These are phyloP conservation scores for Willisornis vidua DNA, from an alignment of 2,113 vertebrate genomes.

Conservation along the genomic window DNA sequence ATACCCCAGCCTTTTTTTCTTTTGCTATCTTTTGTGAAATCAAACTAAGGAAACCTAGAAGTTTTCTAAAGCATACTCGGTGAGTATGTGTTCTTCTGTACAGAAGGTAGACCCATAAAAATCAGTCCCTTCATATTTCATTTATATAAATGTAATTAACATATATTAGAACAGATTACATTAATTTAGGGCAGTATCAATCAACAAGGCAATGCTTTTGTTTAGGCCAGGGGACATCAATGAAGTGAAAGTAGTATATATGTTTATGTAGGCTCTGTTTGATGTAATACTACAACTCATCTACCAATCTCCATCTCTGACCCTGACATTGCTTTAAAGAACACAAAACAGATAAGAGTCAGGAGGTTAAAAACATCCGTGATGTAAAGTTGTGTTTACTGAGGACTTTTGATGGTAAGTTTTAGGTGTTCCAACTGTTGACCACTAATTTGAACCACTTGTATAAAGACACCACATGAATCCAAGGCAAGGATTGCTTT, in stretches of 20 bases:
- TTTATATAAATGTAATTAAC: background rate
- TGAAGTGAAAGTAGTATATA: background rate
- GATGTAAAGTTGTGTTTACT: conserved; percentile 23
- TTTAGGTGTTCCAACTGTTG: background rate
- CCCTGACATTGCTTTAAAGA: conserved; percentile 37
- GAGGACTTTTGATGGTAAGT: background rate
- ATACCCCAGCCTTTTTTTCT: background rate
- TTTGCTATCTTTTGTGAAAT: background rate
- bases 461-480: background rate
- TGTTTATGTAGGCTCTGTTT: conserved; percentile 9
- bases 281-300: conserved; percentile 50
- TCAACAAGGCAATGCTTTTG: background rate
- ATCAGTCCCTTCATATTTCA: background rate
- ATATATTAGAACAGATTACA: background rate
- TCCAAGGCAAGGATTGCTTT: background rate
- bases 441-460: background rate
- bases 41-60: background rate
- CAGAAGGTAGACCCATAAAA: background rate
- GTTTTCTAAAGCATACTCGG: background rate
- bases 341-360: conserved; percentile 31
- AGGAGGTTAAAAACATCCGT: conserved; percentile 12
- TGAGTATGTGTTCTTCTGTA: background rate
- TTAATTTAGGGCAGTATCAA: background rate
- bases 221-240: background rate
- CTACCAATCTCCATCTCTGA: conserved; percentile 6